A percentile compares a stretch with the other conserved stretches of the same genome.
Evolutionary conservation across 2,888 invertebrate genomes (phyloP).

Genomic region (Gastrophysa polygoni): DNA sequence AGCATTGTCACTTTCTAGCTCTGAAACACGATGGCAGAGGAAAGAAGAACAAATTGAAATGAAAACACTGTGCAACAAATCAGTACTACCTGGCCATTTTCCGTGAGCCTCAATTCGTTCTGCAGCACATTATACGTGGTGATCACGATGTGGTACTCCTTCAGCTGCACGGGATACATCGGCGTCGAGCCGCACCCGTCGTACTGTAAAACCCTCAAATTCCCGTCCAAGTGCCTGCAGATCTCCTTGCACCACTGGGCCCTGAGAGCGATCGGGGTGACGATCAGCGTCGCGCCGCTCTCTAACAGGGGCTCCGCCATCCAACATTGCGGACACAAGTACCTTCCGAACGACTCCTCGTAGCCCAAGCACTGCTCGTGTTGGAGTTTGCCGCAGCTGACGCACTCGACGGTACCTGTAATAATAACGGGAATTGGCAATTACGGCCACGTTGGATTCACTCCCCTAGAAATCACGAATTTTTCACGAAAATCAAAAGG

Average conservation of each 20-base stretch:
- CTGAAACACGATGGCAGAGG: too few species aligned
- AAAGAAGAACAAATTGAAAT: too few species aligned
- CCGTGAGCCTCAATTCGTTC: conserved; percentile 67
- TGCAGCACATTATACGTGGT: conserved; percentile 72
- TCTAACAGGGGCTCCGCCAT: conserved; percentile 58
- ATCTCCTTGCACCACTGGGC: conserved; percentile 78
- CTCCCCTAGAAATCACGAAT: too few species aligned
- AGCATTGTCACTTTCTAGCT: too few species aligned
- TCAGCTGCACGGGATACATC: conserved; percentile 67
- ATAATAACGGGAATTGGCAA: too few species aligned
- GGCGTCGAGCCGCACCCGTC: conserved; percentile 60
- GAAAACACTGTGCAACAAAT: background rate
- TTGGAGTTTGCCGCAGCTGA: conserved; percentile 65
- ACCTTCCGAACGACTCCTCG: conserved; percentile 47
- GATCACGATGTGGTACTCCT: conserved; percentile 72
- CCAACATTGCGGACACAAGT: conserved; percentile 73
- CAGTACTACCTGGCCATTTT: conserved; percentile 58
- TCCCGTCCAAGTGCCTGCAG: conserved; percentile 63
- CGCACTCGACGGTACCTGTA: conserved; percentile 61
- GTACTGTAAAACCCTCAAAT: conserved; percentile 63
- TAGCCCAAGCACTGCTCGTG: conserved; percentile 68
- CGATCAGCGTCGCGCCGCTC: conserved; percentile 72
- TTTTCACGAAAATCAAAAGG: too few species aligned
- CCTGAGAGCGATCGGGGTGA: conserved; percentile 70
- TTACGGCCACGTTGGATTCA: too few species aligned